phyloP scores from a whole-genome alignment of 1,140 invertebrate genomes.

The Meteorus sp. region DNA sequence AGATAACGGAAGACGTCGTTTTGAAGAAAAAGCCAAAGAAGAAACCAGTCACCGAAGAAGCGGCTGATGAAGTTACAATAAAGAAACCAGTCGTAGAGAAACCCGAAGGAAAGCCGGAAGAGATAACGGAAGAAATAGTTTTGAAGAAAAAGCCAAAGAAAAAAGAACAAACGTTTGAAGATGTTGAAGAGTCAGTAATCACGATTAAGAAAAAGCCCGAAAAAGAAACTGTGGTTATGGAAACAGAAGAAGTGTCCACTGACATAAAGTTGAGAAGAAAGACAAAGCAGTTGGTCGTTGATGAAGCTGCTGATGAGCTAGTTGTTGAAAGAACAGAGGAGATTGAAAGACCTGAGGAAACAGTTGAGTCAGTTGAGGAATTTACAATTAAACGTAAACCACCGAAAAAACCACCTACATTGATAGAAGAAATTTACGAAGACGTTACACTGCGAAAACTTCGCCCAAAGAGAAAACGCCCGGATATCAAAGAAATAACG shows the following conservation, averaged over 20 bases:
- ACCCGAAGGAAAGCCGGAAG: conserved; percentile 36
- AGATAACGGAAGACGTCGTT: conserved; percentile 31
- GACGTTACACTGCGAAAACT: conserved; percentile 74
- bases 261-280: conserved; percentile 33
- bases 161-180: conserved; percentile 40
- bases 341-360: conserved; percentile 28
- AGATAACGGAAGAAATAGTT: conserved; percentile 41
- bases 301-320: conserved; percentile 36
- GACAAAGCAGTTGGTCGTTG: conserved; percentile 32
- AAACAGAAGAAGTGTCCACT: conserved; percentile 45
- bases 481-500: conserved; percentile 69
- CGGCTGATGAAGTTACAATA: conserved; percentile 33
- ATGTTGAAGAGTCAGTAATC: conserved; percentile 54
- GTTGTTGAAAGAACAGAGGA: conserved; percentile 24
- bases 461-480: conserved; percentile 65
- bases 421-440: conserved; percentile 70
- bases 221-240: conserved; percentile 45
- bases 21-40: conserved; percentile 34
- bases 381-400: conserved; percentile 61
- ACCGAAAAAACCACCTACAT: conserved; percentile 54
- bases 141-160: conserved; percentile 52
- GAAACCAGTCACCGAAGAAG: conserved; percentile 31
- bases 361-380: conserved; percentile 33
- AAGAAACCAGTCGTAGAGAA: conserved; percentile 33
- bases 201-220: conserved; percentile 52